Evolutionary conservation across 2,888 invertebrate genomes (phyloP).

Genomic region (Carabus problematicus): DNA sequence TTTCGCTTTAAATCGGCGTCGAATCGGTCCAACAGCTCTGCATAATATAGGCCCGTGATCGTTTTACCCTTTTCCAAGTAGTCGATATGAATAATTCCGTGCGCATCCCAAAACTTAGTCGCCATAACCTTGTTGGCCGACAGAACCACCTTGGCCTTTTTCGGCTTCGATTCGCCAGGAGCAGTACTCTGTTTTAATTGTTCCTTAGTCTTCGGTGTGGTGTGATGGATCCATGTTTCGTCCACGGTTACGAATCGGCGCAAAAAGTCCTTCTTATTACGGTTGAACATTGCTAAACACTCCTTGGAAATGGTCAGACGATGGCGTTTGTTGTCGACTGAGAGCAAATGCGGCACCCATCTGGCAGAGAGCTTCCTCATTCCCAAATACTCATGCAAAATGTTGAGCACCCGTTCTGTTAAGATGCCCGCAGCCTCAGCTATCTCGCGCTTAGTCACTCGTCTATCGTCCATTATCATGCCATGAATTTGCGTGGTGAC

Average conservation of each 20-base stretch:
- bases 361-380: slow-evolving; percentile 48
- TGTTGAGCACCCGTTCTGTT: slow-evolving; percentile 43
- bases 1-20: slow-evolving; percentile 7
- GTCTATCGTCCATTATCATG: slow-evolving; percentile 46
- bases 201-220: slow-evolving; percentile 46
- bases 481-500: slow-evolving; percentile 44
- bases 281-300: slow-evolving; percentile 40
- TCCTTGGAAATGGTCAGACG: slow-evolving; percentile 40
- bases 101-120: slow-evolving; percentile 51
- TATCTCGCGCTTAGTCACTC: slow-evolving; percentile 43
- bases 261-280: slow-evolving; percentile 47
- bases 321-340: slow-evolving; percentile 44
- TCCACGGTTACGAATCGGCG: slow-evolving; percentile 49
- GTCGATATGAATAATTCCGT: slow-evolving; percentile 50
- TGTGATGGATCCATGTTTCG: slow-evolving; percentile 48
- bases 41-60: slow-evolving; percentile 48
- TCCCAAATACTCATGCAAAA: slow-evolving; percentile 45
- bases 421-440: slow-evolving; percentile 45
- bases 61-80: slow-evolving; percentile 51
- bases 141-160: slow-evolving; percentile 47
- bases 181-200: slow-evolving; percentile 24
- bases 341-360: slow-evolving; percentile 48
- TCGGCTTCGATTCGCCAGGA: slow-evolving; percentile 40
- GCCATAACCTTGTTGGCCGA: slow-evolving; percentile 51
- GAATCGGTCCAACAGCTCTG: slow-evolving; percentile 44